Percentiles rank a stretch among this genome's conserved stretches.
These are phyloP conservation scores for Luehdorfia chinensis DNA, from an alignment of 1,140 invertebrate genomes.

Conservation along the genomic window DNA sequence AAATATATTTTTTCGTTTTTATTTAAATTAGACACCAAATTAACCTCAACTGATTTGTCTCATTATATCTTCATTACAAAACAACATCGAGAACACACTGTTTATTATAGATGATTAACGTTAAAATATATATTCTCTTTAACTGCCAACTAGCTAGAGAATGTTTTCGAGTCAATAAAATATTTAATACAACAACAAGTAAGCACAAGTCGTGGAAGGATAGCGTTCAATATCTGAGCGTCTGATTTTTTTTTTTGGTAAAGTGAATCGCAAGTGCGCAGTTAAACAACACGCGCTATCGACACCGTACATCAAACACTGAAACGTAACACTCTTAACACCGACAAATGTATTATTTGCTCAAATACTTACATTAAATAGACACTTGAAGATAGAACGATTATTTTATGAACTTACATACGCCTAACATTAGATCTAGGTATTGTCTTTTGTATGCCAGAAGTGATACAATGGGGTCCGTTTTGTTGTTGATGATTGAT, in stretches of 20 bases:
- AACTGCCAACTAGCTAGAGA: conserved; percentile 16
- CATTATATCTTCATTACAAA: conserved; percentile 4
- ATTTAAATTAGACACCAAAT: conserved; percentile 10
- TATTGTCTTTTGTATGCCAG: conserved; percentile 77
- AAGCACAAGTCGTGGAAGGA: conserved; percentile 24
- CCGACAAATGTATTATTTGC: conserved; percentile 58
- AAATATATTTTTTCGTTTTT: not conserved
- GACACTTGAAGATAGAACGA: conserved; percentile 74
- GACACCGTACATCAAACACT: conserved; percentile 16
- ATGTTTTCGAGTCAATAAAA: conserved; percentile 19
- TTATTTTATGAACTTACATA: conserved; percentile 73
- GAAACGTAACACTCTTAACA: conserved; percentile 44
- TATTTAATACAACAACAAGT: conserved; percentile 26
- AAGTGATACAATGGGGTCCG: conserved; percentile 61
- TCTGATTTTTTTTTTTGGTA: conserved; percentile 9
- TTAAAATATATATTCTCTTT: conserved; percentile 1
- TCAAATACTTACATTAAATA: conserved; percentile 71
- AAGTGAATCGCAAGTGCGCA: conserved; percentile 12
- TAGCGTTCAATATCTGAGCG: conserved; percentile 22
- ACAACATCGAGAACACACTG: conserved; percentile 5
- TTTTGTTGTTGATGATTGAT: conserved; percentile 23
- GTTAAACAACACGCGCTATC: conserved; percentile 25
- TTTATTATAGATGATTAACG: not conserved
- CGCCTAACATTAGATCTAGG: conserved; percentile 75
- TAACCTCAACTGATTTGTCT: not conserved